These are phyloP conservation scores for Carabus problematicus DNA, from an alignment of 2,888 invertebrate species.

Conservation along the genomic window DNA sequence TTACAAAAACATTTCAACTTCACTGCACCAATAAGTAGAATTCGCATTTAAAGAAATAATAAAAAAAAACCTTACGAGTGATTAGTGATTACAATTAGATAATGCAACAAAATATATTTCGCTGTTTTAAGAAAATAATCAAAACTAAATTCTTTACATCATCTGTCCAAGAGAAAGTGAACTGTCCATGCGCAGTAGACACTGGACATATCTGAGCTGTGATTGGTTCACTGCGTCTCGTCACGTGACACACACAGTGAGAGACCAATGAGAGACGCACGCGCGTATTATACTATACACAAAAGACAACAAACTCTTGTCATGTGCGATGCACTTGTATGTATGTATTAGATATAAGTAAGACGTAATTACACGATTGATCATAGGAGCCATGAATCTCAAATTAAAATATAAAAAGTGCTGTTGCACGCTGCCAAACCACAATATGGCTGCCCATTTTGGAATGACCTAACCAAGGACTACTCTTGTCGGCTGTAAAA, in stretches of 20 bases:
- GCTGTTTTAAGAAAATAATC: not conserved
- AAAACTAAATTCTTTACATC: not conserved
- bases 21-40: conserved; percentile 40
- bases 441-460: conserved; percentile 19
- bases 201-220: too few species aligned
- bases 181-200: too few species aligned
- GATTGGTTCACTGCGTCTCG: too few species aligned
- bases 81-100: conserved; percentile 18
- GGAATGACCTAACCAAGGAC: conserved; percentile 19
- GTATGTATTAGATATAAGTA: too few species aligned
- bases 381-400: not conserved
- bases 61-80: conserved; percentile 18
- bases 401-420: conserved; percentile 5
- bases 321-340: too few species aligned
- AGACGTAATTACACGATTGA: too few species aligned
- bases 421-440: conserved; percentile 11
- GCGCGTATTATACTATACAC: too few species aligned
- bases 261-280: too few species aligned
- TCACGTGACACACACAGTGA: too few species aligned
- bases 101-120: conserved; percentile 9
- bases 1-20: conserved; percentile 33
- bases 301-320: too few species aligned
- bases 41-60: not conserved
- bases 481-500: conserved; percentile 4
- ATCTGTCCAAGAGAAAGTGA: too few species aligned